Evolutionary conservation across 2,113 vertebrate species (phyloP), one percentile per base, ranked within the genome.

Genomic region (Phocoena phocoena): DNA sequence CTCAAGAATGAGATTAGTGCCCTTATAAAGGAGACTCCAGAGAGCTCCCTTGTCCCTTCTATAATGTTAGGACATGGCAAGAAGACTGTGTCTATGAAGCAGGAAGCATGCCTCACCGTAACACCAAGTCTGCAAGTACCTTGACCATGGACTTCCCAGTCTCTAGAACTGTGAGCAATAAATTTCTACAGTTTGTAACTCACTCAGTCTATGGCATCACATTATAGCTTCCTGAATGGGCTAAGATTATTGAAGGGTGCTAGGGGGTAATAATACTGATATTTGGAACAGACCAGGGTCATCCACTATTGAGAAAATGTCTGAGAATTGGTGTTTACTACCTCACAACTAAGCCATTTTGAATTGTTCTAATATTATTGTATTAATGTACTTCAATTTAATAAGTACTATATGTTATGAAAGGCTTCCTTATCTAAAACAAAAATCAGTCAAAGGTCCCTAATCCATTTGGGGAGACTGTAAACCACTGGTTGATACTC

Each of bases 401-500:
- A 41, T 81, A 83, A 47, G 13, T 28, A 28, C 4, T 44, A 23
- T 86, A 41, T 89, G 28, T 26, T 87, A 31, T n/a, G 31, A 68
- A 94, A 94, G 5, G 5, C 2, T 89, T 77, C 25, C 3, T 90
- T 71, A n/a, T 9, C 28, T 20, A 23, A 71, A 89, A 53, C 4
- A 11, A 21, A 55, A 71, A n/a, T 62, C 55, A 26, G 5, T 50
- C 6, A 5, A 63, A 79, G 33, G 1, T 23, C 23, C 18, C 6
- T 38, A 26, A 58, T 74, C 7, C 63, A 47, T 0, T 5, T 9
- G 31, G 58, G 65, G 5, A 12, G 7, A 10, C 8, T 92, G 0
- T 15, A 60, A 62, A 6, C 2, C 18, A n/a, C 0, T 21, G 8
- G 41, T 14, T 36, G 10, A 26, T 0, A 55, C 12, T 17, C 23